phyloP scores from a whole-genome alignment of 1,140 invertebrate species.

The Lepidurus apus region DNA sequence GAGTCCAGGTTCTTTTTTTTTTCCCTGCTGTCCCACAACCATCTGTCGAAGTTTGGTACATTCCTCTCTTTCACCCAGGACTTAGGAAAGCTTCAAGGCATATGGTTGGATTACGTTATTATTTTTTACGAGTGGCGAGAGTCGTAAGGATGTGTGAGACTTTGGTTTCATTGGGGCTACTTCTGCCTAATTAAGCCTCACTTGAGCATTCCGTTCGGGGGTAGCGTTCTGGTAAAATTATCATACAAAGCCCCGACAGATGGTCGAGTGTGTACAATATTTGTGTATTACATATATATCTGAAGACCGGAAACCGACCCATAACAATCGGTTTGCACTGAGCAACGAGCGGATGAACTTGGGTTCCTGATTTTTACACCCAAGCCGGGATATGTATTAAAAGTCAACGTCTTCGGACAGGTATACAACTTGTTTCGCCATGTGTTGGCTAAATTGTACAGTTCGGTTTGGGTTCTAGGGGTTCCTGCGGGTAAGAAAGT shows the following conservation, averaged over 20 bases:
- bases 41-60: constrained; percentile 9
- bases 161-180: background rate
- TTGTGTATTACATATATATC: background rate
- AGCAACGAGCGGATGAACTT: background rate
- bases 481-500: background rate
- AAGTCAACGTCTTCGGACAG: background rate
- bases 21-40: background rate
- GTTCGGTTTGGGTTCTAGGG: background rate
- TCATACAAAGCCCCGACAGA: background rate
- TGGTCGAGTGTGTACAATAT: background rate
- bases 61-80: background rate
- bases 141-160: background rate
- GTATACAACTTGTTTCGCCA: background rate
- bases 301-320: background rate
- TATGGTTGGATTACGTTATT: background rate
- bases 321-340: background rate
- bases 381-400: background rate
- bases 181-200: background rate
- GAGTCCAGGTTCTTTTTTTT: background rate
- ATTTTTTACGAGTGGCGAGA: background rate
- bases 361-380: background rate
- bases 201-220: background rate
- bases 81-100: background rate
- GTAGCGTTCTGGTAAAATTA: background rate
- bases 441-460: background rate